phyloP scores from a whole-genome alignment of 2,888 invertebrate species.

The Oscheius sp. region DNA sequence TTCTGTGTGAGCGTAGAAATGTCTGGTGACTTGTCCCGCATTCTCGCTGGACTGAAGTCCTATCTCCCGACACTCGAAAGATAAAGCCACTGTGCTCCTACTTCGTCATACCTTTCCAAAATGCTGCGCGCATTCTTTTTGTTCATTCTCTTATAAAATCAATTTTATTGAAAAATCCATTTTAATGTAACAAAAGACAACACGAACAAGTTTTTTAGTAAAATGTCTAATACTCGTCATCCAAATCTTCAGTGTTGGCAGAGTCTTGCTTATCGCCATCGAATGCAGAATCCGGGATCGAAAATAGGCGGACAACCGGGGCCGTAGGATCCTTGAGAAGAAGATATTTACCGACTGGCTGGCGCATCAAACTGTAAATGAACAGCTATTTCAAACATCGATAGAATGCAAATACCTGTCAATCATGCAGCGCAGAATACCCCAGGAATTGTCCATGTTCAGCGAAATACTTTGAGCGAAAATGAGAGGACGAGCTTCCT shows the following conservation, averaged over 20 bases:
- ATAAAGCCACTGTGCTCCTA: constrained; percentile 13
- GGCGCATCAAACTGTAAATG: constrained; percentile 62
- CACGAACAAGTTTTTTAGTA: too few species aligned
- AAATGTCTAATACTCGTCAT: constrained; percentile 72
- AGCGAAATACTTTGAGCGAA: constrained; percentile 98
- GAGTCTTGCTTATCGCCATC: constrained; percentile 89
- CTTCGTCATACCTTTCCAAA: background rate
- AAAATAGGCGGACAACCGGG: constrained; percentile 94
- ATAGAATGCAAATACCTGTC: constrained; percentile 77
- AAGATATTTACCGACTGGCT: constrained; percentile 68
- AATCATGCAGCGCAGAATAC: constrained; percentile 91
- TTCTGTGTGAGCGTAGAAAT: constrained; percentile 32
- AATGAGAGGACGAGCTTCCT: constrained; percentile 97
- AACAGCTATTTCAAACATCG: background rate
- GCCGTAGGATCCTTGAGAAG: constrained; percentile 72
- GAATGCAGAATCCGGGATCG: constrained; percentile 97
- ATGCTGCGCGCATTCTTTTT: background rate
- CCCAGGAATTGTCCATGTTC: constrained; percentile 99
- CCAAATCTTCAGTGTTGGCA: constrained; percentile 85
- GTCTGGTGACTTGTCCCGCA: constrained; percentile 40
- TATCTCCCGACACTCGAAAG: constrained; percentile 3
- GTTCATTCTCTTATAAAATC: background rate
- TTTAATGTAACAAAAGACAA: too few species aligned
- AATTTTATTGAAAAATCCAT: too few species aligned
- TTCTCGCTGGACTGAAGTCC: constrained; percentile 22